Base-by-base conservation (phyloP, 2,113 vertebrate species). In the Hydrolagus affinis region DNA sequence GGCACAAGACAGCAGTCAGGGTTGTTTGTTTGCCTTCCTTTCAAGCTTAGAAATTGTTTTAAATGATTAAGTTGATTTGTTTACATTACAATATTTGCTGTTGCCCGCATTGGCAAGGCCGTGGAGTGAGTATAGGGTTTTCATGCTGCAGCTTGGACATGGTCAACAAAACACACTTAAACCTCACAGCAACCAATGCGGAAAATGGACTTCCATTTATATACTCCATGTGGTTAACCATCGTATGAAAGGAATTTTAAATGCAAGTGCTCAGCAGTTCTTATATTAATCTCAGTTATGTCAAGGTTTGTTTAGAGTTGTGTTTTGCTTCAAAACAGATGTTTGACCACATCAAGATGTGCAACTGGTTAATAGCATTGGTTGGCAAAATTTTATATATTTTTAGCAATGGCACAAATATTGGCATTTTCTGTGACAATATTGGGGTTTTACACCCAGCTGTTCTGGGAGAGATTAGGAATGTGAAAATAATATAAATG, bases 141-240 rank as follows among this genome's bases (percentile, higher is more conserved):
- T 75, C 32, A 75, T 75, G 28, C 73, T 56, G 56, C 73, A 75
- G 21, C 32, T 56, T 56, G 73, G 32, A 75, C 32, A 74, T 74
- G 32, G 73, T 75, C 73, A 75, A 75, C 32, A 4, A 74, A 74
- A 56, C 17, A 75, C 32, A 56, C 70, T 70, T 4, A 32, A 85
- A 85, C 9, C 8, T 17, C 21, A 57, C 0, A 56, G 44, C 25
- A 64, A 64, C n/a, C 19, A 77, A n/a, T n/a, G 32, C 8, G 19
- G 70, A 17, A 76, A 76, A 77, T 7, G 25, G 21, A 56, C 75
- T 77, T 78, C 11, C n/a, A 70, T 32, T 70, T 71, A 21, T 69
- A 25, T 28, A 64, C 59, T 78, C 30, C 57, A 80, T 85, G 59
- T 30, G 32, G 30, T 76, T 86, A 77, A 85, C 85, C 66, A 30